Base-by-base conservation (phyloP, 2,797 vertebrate species). In the Tiaroga cobitis region DNA sequence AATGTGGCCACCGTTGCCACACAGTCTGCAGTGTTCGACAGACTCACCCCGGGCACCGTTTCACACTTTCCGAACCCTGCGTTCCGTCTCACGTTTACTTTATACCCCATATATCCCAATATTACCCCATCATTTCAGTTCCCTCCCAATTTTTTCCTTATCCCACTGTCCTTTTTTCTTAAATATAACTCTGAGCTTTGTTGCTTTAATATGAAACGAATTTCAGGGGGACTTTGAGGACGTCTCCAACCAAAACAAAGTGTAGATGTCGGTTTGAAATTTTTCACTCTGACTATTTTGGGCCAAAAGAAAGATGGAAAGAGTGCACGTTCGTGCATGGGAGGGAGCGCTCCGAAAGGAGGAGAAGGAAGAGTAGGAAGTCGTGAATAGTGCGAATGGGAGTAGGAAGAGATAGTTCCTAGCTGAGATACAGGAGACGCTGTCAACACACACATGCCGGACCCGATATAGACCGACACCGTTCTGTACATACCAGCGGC, bases 371-470 rank as follows among this genome's bases (percentile, higher is more conserved):
- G 76, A 81, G 85, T 86, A 91, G 92, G 93, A 93, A 92, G 90
- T 79, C 24, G 77, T 5, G 82, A 83, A 6, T 34, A 73, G 90
- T 93, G 92, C 90, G 93, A 94, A 89, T 86, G 85, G 89, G 90
- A 93, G 90, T 70, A 93, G 93, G 92, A 94, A 94, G 92, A 93
- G 92, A 89, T 88, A 93, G 92, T 93, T 94, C 93, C 92, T 89
- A 91, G 87, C 74, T 90, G 91, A 92, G 91, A 92, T 90, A 90
- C 86, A 54, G 87, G 89, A 89, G 85, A 92, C 87, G 63, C 90
- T 90, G 91, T 93, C 91, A 91, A 92, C 92, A 89, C 88, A 85
- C 77, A 77, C 90, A 92, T 90, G 88, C 91, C 54, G 87, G 87
- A 83, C 92, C 91, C 89, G 65, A 90, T 92, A 93, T 93, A 94